Percentiles rank a stretch among this genome's conserved stretches.
These are phyloP conservation scores for Ceratina calcarata DNA, from an alignment of 1,140 invertebrate species.

Conservation along the genomic window DNA sequence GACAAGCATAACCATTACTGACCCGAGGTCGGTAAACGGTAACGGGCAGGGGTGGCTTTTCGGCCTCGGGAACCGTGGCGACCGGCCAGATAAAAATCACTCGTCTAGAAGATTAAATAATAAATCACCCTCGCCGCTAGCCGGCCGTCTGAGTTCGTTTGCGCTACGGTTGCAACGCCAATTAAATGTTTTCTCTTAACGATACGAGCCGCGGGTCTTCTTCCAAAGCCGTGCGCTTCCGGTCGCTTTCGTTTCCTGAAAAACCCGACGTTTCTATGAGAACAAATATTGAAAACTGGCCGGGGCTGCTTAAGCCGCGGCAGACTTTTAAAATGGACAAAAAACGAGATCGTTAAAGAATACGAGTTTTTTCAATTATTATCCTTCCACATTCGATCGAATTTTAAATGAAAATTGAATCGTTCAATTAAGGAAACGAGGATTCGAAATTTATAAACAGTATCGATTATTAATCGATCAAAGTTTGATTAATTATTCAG, in stretches of 20 bases:
- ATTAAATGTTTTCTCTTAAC: conserved; percentile 58
- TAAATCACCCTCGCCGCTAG: conserved; percentile 57
- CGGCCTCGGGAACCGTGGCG: conserved; percentile 48
- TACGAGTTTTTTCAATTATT: no score
- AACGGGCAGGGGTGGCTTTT: conserved; percentile 63
- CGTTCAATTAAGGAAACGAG: no score
- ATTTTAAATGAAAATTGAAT: no score
- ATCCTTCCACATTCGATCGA: no score
- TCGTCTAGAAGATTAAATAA: conserved; percentile 74
- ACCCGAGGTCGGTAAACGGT: conserved; percentile 70
- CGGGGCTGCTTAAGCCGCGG: neutral
- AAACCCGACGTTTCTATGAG: neutral
- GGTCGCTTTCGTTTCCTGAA: neutral
- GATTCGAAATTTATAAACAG: no score
- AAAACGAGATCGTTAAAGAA: no score
- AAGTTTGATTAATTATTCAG: no score
- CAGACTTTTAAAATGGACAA: neutral
- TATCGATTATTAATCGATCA: no score
- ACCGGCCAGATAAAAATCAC: conserved; percentile 69
- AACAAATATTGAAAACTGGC: neutral
- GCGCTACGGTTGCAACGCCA: conserved; percentile 27
- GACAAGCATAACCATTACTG: conserved; percentile 74
- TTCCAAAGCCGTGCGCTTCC: neutral
- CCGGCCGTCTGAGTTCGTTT: conserved; percentile 38
- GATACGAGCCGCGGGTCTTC: conserved; percentile 17